Percentiles rank a stretch among this genome's conserved stretches.
phyloP scores from a whole-genome alignment of 1,140 invertebrate genomes.

The Zaprionus ornatus region DNA sequence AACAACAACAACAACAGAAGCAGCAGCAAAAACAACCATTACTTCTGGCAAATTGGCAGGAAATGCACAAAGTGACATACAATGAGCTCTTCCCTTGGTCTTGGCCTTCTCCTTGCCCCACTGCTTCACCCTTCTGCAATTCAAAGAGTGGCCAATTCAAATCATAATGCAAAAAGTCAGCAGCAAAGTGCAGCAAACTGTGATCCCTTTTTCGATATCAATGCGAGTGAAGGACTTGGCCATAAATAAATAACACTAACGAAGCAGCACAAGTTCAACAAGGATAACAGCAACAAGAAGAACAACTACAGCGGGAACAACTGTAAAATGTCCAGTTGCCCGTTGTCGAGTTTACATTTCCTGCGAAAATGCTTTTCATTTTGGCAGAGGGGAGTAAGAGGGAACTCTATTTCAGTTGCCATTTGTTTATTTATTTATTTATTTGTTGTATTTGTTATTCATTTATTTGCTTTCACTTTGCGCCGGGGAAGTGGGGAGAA shows the following conservation, averaged over 20 bases:
- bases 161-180: constrained; percentile 11
- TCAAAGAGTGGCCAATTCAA: constrained; percentile 1
- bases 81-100: constrained; percentile 4
- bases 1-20: too few relatives aligned
- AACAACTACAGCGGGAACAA: constrained; percentile 2
- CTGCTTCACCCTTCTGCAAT: background rate
- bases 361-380: constrained; percentile 33
- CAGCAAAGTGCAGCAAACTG: constrained; percentile 19
- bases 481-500: background rate
- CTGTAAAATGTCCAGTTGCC: constrained; percentile 25
- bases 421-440: constrained; percentile 56
- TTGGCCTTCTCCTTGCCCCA: background rate
- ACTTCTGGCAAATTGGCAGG: constrained; percentile 5
- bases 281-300: constrained; percentile 19
- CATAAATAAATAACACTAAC: constrained; percentile 46
- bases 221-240: constrained; percentile 12
- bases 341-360: constrained; percentile 11
- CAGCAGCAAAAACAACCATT: background rate
- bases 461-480: constrained; percentile 55
- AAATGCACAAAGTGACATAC: constrained; percentile 9
- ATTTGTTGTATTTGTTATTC: constrained; percentile 55
- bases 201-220: constrained; percentile 30
- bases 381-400: background rate
- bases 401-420: constrained; percentile 39
- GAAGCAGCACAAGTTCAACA: constrained; percentile 25